Evolutionary conservation across 2,888 invertebrate genomes (phyloP), one percentile per base, ranked within the genome.

Genomic region (Rhorus exstirpatorius): DNA sequence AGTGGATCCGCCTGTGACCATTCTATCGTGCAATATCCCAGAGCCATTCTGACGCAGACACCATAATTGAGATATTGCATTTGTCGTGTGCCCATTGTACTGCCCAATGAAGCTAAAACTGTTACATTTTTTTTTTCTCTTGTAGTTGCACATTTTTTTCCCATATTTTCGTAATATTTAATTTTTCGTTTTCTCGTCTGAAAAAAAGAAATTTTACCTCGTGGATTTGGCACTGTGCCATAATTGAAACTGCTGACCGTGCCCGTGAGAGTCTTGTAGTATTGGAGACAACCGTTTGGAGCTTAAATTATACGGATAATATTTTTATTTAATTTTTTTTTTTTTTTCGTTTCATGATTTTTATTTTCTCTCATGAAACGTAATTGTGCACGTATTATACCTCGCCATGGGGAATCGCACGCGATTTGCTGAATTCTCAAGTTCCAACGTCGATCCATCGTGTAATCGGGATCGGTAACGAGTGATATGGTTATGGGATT

Each of bases 261-360:
- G 1, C 96, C 96, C 0, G 94, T 91, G 0, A 92, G 88, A 0
- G 94, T 94, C 35, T 95, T 95, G 90, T 96, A 96, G 91, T 97
- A 97, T 93, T 96, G 96, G 24, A 97, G 93, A 89, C 97, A 97
- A 41, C 97, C 97, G 75, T 95, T 94, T 0, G 97, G 97, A 12
- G 97, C 97, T 95, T 91, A 89, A 94, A 91, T 41, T 65, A 4
- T 7, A 38, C 6, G 44, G 72, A 61, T 55, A 4, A n/a, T 41
- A 12, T 14, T 7, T 8, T 14, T n/a, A 17, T 35, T 53, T 3
- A n/a, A 24, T 24, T 7, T 38, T 49, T 26, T 51, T 44, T 46
- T 46, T 60, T 55, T 35, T 61, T 44, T n/a, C n/a, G 21, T 77
- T 75, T 61, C 17, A 31, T 41, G 17, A 49, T 7, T 2, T 14